These are phyloP conservation scores for Psilopsiagon aymara DNA, from an alignment of 2,113 vertebrate genomes.

Conservation along the genomic window DNA sequence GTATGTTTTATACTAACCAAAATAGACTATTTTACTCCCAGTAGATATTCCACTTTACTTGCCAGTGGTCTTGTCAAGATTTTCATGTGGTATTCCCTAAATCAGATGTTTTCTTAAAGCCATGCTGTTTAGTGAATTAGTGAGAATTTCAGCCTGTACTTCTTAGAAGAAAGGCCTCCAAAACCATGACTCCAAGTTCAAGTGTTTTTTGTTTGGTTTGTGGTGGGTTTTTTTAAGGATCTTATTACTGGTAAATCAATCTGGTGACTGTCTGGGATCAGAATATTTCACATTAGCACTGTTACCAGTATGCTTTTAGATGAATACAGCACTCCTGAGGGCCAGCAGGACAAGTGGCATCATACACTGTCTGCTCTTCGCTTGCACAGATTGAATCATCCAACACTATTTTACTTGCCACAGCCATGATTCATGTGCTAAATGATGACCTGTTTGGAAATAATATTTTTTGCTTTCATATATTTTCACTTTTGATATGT, in stretches of 20 bases:
- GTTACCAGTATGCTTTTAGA: neutral
- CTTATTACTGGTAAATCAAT: neutral
- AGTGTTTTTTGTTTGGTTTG: neutral
- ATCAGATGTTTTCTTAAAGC: constrained; percentile 9
- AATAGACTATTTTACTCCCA: neutral
- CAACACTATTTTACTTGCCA: neutral
- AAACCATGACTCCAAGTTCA: neutral
- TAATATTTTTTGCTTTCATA: neutral
- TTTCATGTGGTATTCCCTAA: neutral
- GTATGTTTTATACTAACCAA: neutral
- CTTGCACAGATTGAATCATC: neutral
- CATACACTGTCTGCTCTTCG: neutral
- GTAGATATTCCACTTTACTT: neutral
- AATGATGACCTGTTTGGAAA: neutral
- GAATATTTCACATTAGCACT: neutral
- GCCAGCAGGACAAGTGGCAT: neutral
- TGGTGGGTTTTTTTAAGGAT: neutral
- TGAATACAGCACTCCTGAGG: neutral
- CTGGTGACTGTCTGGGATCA: neutral
- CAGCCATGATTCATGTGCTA: neutral
- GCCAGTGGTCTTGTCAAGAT: neutral
- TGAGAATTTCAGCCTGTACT: neutral
- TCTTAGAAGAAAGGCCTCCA: neutral
- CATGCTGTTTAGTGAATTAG: neutral
- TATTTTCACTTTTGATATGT: neutral